These are phyloP conservation scores for Pempheris klunzingeri DNA, from an alignment of 2,797 vertebrate genomes.

Conservation along the genomic window DNA sequence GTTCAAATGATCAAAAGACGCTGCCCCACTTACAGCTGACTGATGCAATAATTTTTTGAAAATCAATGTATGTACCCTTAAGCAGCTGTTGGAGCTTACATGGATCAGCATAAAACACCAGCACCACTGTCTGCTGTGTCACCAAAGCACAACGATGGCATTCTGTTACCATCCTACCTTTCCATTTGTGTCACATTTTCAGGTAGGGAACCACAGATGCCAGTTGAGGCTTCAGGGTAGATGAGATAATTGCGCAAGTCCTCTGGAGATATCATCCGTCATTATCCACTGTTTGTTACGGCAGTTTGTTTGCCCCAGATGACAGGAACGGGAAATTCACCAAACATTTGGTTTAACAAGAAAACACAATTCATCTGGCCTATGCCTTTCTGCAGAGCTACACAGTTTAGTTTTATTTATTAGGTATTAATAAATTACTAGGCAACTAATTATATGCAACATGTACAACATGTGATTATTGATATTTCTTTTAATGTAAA, in stretches of 20 bases:
- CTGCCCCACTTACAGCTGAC: not conserved
- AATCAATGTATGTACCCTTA: not conserved
- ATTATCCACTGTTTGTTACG: constrained; percentile 61
- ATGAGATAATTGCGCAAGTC: constrained; percentile 71
- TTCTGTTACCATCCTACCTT: constrained; percentile 3
- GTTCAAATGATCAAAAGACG: not conserved
- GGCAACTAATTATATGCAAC: not conserved
- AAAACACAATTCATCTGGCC: constrained; percentile 29
- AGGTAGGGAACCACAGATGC: constrained; percentile 60
- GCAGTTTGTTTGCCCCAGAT: constrained; percentile 45
- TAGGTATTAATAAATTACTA: not conserved
- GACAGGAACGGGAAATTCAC: constrained; percentile 20
- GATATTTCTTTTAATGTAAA: too few relatives aligned
- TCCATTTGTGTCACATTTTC: constrained; percentile 49
- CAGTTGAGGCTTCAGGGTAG: constrained; percentile 56
- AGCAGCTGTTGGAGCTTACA: not conserved
- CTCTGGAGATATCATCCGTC: constrained; percentile 60
- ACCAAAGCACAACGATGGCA: constrained; percentile 1
- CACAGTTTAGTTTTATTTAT: not conserved
- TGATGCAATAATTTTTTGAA: not conserved
- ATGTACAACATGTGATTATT: too few relatives aligned
- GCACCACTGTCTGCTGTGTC: not conserved
- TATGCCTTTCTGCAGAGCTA: constrained; percentile 3
- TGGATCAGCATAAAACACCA: constrained; percentile 1
- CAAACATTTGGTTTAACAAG: constrained; percentile 17